These are phyloP conservation scores for Takifugu flavidus DNA, from an alignment of 2,113 vertebrate genomes.

Conservation along the genomic window DNA sequence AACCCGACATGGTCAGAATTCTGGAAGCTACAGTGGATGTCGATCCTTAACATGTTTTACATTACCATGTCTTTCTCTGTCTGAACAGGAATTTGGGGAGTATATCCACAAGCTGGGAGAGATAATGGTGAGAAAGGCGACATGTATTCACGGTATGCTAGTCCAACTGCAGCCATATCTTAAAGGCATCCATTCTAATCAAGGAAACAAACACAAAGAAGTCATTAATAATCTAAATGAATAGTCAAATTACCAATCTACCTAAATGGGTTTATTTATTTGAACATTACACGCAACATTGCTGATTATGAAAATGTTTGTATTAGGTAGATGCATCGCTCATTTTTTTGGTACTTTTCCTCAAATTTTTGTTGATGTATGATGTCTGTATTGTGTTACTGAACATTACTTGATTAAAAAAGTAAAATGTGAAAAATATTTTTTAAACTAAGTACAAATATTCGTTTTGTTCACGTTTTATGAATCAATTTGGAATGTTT, in stretches of 20 bases:
- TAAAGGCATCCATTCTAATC: not conserved
- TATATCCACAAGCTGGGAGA: constrained; percentile 79
- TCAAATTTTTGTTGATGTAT: too few species aligned
- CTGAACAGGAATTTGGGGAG: constrained; percentile 78
- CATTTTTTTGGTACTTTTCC: not conserved
- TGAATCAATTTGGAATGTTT: too few species aligned
- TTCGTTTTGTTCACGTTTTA: too few species aligned
- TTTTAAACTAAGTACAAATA: too few species aligned
- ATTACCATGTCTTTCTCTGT: constrained; percentile 13
- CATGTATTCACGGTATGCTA: constrained; percentile 76
- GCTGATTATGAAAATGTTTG: not conserved
- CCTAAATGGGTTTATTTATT: too few species aligned
- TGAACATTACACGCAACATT: not conserved
- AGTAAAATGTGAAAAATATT: too few species aligned
- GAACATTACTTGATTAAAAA: too few species aligned
- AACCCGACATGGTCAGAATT: constrained; percentile 75
- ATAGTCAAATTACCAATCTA: not conserved
- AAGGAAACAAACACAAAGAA: constrained; percentile 7
- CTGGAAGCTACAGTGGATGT: not conserved
- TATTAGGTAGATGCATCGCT: too few species aligned
- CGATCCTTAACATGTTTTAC: not conserved
- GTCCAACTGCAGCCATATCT: constrained; percentile 76
- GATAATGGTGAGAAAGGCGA: constrained; percentile 78
- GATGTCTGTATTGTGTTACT: too few species aligned
- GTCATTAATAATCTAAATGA: constrained; percentile 16